phyloP scores from a whole-genome alignment of 2,797 vertebrate species.

The Synanceia verrucosa region DNA sequence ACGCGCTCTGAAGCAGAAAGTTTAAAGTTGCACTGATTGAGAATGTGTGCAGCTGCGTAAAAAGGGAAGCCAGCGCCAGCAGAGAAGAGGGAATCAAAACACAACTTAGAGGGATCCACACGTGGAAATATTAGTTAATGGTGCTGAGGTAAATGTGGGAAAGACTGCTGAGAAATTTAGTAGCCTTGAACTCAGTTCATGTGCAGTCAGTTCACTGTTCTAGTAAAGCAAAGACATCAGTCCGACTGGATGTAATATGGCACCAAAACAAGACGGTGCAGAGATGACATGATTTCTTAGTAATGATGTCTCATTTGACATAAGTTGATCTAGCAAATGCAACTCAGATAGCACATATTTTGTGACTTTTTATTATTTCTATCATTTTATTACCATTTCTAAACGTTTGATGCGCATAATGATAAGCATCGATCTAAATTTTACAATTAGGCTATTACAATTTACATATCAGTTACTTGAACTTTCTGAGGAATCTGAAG shows the following conservation, averaged over 20 bases:
- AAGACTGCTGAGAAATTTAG: neutral
- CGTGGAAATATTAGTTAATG: neutral
- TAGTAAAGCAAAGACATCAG: neutral
- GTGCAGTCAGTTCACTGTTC: neutral
- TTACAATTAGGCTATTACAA: rapidly evolving
- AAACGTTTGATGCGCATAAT: neutral
- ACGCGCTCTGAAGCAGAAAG: neutral
- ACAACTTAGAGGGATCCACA: neutral
- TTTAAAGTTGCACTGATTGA: neutral
- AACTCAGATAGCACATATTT: neutral
- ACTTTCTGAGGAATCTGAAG: neutral
- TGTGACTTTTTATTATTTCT: neutral
- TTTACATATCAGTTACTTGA: neutral
- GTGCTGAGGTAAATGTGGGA: neutral
- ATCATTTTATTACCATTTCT: neutral
- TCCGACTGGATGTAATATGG: neutral
- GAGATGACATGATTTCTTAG: neutral
- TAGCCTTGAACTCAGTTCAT: too few species aligned
- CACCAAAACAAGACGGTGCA: neutral
- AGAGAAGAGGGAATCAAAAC: neutral
- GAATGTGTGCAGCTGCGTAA: slow-evolving; percentile 36
- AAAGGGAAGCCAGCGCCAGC: neutral
- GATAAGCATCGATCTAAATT: neutral
- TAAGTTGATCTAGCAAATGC: neutral
- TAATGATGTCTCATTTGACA: neutral